A percentile compares a stretch with the other conserved stretches of the same genome.
Evolutionary conservation across 2,888 invertebrate genomes (phyloP).

Genomic region (Diploptera punctata): DNA sequence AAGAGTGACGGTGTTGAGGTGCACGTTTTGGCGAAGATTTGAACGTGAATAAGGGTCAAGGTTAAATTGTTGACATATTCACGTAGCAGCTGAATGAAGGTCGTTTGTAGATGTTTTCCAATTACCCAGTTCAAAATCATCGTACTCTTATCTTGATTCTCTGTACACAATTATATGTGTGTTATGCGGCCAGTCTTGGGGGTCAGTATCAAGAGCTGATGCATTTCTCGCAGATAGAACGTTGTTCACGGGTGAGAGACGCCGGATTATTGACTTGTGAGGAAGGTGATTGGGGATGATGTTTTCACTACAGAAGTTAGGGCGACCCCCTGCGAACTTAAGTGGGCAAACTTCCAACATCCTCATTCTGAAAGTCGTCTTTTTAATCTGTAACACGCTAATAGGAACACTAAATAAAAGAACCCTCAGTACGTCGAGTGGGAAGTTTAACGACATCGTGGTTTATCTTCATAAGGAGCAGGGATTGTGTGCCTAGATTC

Average conservation of each 20-base stretch:
- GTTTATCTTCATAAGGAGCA: no score
- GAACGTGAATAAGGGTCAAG: background rate
- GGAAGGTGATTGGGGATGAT: slow-evolving; percentile 2
- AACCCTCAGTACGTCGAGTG: no score
- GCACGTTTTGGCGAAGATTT: no score
- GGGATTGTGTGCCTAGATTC: no score
- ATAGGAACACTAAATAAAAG: no score
- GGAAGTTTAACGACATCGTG: no score
- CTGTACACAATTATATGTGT: no score
- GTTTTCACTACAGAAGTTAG: slow-evolving; percentile 30
- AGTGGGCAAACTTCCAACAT: slow-evolving; percentile 38
- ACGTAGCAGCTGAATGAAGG: slow-evolving; percentile 12
- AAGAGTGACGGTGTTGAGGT: no score
- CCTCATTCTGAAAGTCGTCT: slow-evolving; percentile 18
- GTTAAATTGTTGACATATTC: background rate
- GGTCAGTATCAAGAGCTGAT: no score
- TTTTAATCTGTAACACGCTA: slow-evolving; percentile 14
- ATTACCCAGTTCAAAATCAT: slow-evolving; percentile 6
- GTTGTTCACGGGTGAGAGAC: no score
- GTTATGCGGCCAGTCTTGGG: no score
- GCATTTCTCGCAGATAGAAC: no score
- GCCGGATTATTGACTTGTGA: background rate
- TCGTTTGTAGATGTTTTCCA: background rate
- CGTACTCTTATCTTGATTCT: background rate
- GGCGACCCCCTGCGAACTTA: slow-evolving; percentile 40